Percentiles rank a stretch among this genome's conserved stretches.
phyloP scores from a whole-genome alignment of 2,113 vertebrate genomes.

The Sterna hirundo region DNA sequence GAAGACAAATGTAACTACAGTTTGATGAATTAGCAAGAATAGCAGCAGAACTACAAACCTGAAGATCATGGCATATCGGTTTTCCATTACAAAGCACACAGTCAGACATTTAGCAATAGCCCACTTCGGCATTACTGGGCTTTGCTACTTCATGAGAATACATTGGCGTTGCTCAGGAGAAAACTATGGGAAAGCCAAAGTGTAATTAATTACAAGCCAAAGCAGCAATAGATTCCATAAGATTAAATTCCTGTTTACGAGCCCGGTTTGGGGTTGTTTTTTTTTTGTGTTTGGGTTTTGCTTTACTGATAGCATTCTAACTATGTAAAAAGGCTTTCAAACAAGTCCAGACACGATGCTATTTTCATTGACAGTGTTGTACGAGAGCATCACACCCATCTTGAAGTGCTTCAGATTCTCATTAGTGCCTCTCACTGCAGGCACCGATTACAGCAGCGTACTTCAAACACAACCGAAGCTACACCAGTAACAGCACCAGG shows the following conservation, averaged over 20 bases:
- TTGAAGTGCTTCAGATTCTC: background rate
- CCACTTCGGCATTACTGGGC: background rate
- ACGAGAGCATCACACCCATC: fast-evolving
- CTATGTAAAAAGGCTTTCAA: background rate
- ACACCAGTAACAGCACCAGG: background rate
- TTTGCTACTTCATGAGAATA: background rate
- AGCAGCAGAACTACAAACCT: background rate
- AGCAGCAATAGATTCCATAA: background rate
- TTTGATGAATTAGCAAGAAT: background rate
- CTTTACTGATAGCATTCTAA: background rate
- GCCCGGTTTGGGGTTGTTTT: background rate
- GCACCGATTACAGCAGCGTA: background rate
- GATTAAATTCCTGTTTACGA: background rate
- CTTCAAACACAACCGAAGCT: background rate
- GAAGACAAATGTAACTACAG: background rate
- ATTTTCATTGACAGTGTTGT: background rate
- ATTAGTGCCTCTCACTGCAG: background rate
- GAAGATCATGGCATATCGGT: fast-evolving
- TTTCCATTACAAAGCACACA: background rate
- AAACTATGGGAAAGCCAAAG: background rate
- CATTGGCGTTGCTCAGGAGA: background rate
- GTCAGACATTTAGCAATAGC: background rate
- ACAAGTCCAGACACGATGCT: background rate
- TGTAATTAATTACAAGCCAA: background rate
- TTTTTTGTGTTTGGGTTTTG: background rate